Evolutionary conservation across 1,140 invertebrate genomes (phyloP).

Genomic region (Aphidius gifuensis): DNA sequence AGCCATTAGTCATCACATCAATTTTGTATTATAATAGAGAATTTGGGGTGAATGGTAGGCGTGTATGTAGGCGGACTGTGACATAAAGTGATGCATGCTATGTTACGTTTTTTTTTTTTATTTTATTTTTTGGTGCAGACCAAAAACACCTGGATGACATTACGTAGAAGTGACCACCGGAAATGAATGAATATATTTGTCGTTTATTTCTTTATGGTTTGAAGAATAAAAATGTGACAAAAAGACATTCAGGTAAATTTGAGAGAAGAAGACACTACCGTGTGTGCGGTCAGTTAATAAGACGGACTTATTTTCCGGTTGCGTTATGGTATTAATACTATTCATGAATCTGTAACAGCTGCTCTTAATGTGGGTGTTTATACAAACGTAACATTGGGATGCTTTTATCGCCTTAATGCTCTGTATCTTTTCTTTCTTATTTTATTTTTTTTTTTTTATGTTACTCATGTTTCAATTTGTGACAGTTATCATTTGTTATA

Average conservation of each 20-base stretch:
- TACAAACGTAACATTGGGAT: neutral
- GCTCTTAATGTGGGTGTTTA: constrained; percentile 6
- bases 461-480: constrained; percentile 8
- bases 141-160: constrained; percentile 38
- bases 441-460: neutral
- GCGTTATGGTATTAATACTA: constrained; percentile 2
- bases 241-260: neutral
- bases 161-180: constrained; percentile 25
- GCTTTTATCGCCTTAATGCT: constrained; percentile 6
- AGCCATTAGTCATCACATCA: constrained; percentile 41
- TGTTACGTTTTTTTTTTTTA: too few relatives aligned
- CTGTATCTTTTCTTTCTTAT: neutral
- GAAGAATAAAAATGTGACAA: constrained; percentile 4
- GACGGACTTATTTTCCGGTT: constrained; percentile 38
- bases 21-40: constrained; percentile 35
- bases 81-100: constrained; percentile 23
- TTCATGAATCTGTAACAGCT: constrained; percentile 7
- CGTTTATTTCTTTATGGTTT: neutral
- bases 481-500: constrained; percentile 6
- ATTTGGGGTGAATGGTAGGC: constrained; percentile 30
- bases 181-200: constrained; percentile 15
- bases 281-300: constrained; percentile 40
- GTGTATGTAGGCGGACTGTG: constrained; percentile 31
- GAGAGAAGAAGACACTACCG: constrained; percentile 18
- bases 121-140: neutral